These are phyloP conservation scores for Rhadina sibilatrix DNA, from an alignment of 2,113 vertebrate species.

Conservation along the genomic window DNA sequence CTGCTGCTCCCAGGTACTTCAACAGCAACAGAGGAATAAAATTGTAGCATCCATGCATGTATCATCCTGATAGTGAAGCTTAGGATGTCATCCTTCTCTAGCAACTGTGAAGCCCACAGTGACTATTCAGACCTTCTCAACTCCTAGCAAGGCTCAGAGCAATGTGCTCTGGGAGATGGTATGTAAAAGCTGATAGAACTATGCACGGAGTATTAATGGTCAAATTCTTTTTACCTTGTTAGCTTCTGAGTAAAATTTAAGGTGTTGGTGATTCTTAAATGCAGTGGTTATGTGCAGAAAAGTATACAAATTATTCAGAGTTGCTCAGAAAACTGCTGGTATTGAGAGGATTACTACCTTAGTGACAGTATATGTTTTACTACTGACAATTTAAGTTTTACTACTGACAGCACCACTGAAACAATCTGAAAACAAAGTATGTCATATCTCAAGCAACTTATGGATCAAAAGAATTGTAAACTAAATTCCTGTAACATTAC, in stretches of 20 bases:
- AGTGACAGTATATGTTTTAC: neutral
- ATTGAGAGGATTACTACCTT: neutral
- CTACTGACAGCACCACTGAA: neutral
- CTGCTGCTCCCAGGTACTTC: rapidly evolving
- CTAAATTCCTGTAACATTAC: neutral
- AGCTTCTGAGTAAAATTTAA: neutral
- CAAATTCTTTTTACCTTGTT: neutral
- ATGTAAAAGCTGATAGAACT: neutral
- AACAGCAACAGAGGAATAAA: neutral
- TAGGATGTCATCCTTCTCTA: neutral
- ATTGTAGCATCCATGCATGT: neutral
- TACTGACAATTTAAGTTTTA: neutral
- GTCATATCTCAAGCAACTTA: neutral
- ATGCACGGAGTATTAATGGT: neutral
- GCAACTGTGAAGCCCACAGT: neutral
- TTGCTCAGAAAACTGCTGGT: neutral
- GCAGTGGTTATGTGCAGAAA: neutral
- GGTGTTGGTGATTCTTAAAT: neutral
- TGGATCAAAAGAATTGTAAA: neutral
- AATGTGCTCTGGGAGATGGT: neutral
- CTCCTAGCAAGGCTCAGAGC: neutral
- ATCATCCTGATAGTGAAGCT: neutral
- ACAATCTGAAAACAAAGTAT: neutral
- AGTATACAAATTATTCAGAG: neutral
- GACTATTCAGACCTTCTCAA: neutral